Conservation (phyloP, 2,797 vertebrate species). For the Antennarius maculatus region DNA sequence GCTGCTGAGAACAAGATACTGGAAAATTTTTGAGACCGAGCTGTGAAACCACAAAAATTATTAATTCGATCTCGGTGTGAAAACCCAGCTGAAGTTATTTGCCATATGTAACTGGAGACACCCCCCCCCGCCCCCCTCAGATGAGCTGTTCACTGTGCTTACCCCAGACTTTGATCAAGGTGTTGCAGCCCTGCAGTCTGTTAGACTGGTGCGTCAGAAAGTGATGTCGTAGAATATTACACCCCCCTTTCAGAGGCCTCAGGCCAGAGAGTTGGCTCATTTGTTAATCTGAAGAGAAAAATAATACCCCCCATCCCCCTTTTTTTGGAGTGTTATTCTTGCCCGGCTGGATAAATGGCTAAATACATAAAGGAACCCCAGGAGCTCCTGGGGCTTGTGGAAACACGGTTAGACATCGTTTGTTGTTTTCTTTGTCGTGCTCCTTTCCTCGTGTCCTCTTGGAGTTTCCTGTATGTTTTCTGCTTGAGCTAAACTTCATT, state of each 20-base stretch:
- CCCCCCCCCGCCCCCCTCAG: conserved; percentile 1
- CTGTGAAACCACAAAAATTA: not conserved
- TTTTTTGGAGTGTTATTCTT: conserved; percentile 42
- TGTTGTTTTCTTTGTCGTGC: not conserved
- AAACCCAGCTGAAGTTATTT: not conserved
- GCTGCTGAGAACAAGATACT: conserved; percentile 2
- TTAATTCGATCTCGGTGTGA: not conserved
- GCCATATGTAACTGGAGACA: conserved; percentile 30
- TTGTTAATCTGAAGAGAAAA: conserved; percentile 29
- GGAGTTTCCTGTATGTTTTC: not conserved
- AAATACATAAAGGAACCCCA: conserved; percentile 42
- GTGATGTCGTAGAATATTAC: conserved; percentile 14
- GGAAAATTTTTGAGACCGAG: conserved; percentile 3
- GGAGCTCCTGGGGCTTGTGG: conserved; percentile 52
- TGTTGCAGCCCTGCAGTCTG: conserved; percentile 19
- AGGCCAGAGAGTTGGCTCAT: conserved; percentile 53
- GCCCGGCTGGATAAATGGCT: conserved; percentile 38
- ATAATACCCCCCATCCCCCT: conserved; percentile 27
- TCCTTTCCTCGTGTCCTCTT: conserved; percentile 3
- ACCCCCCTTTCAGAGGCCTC: conserved; percentile 50
- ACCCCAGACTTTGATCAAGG: conserved; percentile 41
- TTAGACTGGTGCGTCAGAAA: not conserved
- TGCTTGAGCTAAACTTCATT: not conserved
- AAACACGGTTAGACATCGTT: conserved; percentile 30
- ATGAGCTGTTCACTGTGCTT: conserved; percentile 14